phyloP scores from a whole-genome alignment of 2,113 vertebrate species.

The Pionites leucogaster region DNA sequence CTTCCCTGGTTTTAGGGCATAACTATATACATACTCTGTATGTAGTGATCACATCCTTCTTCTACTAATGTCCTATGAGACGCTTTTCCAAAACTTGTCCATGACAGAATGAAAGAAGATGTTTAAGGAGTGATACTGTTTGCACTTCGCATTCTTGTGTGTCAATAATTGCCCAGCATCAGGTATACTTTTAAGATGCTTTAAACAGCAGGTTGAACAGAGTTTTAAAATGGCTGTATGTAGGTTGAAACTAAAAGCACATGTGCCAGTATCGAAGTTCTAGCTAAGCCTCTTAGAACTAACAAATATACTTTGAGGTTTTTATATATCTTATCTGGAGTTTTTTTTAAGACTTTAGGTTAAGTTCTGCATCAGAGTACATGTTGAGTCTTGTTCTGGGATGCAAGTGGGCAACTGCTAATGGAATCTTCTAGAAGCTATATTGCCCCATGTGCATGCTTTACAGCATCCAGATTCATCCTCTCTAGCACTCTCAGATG shows the following conservation, averaged over 20 bases:
- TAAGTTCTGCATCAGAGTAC: background rate
- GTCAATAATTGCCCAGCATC: background rate
- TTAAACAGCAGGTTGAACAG: background rate
- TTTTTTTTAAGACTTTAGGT: background rate
- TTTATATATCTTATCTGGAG: background rate
- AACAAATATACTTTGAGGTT: constrained; percentile 4
- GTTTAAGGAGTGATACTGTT: background rate
- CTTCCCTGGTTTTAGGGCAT: background rate
- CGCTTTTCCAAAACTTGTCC: background rate
- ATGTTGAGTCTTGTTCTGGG: background rate
- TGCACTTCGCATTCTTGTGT: rapidly evolving
- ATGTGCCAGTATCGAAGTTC: background rate
- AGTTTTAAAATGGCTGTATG: background rate
- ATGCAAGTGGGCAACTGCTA: background rate
- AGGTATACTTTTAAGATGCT: background rate
- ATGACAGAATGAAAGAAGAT: background rate
- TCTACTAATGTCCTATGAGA: background rate
- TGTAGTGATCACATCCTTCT: background rate
- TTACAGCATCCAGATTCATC: background rate
- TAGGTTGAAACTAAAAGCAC: background rate
- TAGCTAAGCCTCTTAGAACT: background rate
- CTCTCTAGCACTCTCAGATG: background rate
- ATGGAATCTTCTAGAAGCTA: background rate
- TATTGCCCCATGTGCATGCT: background rate
- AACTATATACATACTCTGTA: background rate